Conservation (phyloP, 1,140 invertebrate genomes). For the Zaprionus vittiger region DNA sequence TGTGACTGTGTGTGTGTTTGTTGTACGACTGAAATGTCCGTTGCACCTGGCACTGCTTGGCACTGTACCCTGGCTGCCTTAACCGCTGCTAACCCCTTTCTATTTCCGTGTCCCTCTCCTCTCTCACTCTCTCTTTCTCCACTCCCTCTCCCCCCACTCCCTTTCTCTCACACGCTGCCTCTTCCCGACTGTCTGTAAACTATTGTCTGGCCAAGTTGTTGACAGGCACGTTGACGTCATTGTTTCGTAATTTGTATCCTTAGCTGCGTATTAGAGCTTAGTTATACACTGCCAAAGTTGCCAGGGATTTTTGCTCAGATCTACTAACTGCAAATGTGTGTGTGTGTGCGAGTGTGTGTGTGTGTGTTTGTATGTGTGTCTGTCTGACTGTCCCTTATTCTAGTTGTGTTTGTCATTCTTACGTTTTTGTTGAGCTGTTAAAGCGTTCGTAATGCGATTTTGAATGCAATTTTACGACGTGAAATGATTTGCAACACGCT, state of each 20-base stretch:
- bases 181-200: slow-evolving; percentile 56
- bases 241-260: slow-evolving; percentile 82
- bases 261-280: slow-evolving; percentile 78
- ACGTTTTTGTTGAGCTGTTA: slow-evolving; percentile 29
- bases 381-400: neutral
- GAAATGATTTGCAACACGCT: slow-evolving; percentile 14
- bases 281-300: slow-evolving; percentile 54
- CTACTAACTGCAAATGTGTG: neutral
- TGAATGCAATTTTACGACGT: slow-evolving; percentile 14
- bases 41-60: slow-evolving; percentile 75
- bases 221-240: slow-evolving; percentile 82
- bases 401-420: slow-evolving; percentile 8
- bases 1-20: slow-evolving; percentile 55
- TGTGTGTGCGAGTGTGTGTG: slow-evolving; percentile 1
- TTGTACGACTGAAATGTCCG: slow-evolving; percentile 78
- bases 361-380: neutral
- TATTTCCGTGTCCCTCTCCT: too few relatives aligned
- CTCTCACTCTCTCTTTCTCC: neutral
- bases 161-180: neutral
- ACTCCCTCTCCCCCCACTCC: neutral
- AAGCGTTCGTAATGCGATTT: slow-evolving; percentile 49
- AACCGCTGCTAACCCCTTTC: neutral
- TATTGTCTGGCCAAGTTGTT: slow-evolving; percentile 80
- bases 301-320: slow-evolving; percentile 13
- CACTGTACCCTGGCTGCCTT: slow-evolving; percentile 30